Base-by-base conservation (phyloP, 2,797 vertebrate genomes). In the Steatocranus sp. region DNA sequence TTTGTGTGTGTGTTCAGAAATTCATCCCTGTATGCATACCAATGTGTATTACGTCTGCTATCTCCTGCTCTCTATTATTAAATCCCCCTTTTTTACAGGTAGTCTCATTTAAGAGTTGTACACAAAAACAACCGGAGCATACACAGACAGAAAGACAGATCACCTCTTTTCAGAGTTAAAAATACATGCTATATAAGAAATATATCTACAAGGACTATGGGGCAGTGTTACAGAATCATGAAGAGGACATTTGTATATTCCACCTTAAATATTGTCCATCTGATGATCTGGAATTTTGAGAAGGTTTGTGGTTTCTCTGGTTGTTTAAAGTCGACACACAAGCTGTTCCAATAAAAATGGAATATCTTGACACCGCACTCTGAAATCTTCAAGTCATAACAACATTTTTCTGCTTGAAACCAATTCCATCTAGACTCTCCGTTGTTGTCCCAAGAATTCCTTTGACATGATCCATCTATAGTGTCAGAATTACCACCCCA, bases 401-500 rank as follows among this genome's bases (percentile, higher is more conserved):
- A 66, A 61, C 54, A 20, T 70, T 43, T 75, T 25, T 80, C 25
- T 51, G 43, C 36, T 74, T 75, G 73, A 87, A 85, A 79, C 32
- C 0, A 61, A 82, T 78, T 75, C 49, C 14, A 58, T 51, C 0
- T 4, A 18, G 8, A 20, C 41, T 20, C 14, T 25, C 66, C 2
- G 6, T 25, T 46, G 18, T 51, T 76, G 81, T 80, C n/a, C 38
- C 48, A 8, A 82, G 83, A 74, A 70, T 66, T 48, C 73, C 50
- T 76, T 20, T 80, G 51, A 77, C 73, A 70, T 9, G 74, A 79
- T 84, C 41, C 61, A 53, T 88, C 74, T 88, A 78, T 54, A 32
- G 80, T 79, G 85, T 70, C 6, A 46, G 41, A 70, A 46, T 70
- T 46, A 46, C 41, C 41, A 70, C 23, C 15, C 41, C 66, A 83